Evolutionary conservation across 2,888 invertebrate genomes (phyloP), one percentile per base, ranked within the genome.

Genomic region (Tetragonisca angustula): DNA sequence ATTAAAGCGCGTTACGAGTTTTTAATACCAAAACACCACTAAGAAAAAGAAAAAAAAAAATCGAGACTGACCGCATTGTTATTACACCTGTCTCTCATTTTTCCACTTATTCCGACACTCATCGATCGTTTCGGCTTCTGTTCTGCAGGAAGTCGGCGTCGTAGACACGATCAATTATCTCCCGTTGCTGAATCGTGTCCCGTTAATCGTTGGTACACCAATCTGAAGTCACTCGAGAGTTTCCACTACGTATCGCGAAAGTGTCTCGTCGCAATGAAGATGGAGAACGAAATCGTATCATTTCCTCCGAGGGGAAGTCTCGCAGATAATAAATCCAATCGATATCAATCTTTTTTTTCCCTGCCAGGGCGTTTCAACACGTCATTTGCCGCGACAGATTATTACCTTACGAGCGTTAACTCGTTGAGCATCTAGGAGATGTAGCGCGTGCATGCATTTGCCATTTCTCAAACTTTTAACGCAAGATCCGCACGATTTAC

Each of bases 401-500:
- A 76, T 64, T n/a, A 54, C 52, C 64, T 59, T 17, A 64, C 70
- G 54, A 76, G 2, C 61, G 49, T 21, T 52, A 52, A 70, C 61
- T 76, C 71, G 76, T 76, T 64, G 54, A 71, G 36, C 32, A 68
- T 17, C 24, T 21, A 19, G 36, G 36, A 21, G 19, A 32, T 27
- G 1, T 19, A 52, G 56, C 43, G 11, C 27, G 50, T 27, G 24
- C 36, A 62, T 36, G 76, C 76, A 52, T 76, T 62, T 52, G 70
- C 70, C 70, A 27, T 76, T 76, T 71, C 70, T 71, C 71, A 52
- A 62, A 71, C 24, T 76, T 76, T 76, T 76, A 76, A 76, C 76
- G 62, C 52, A 19, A 64, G 43, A 27, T 6, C 32, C 24, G 2
- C 15, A 54, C 74, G 54, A 56, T 62, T 72, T 68, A 79, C 76